Conservation (phyloP, 2,888 invertebrate genomes). For the Escarpia spicata region DNA sequence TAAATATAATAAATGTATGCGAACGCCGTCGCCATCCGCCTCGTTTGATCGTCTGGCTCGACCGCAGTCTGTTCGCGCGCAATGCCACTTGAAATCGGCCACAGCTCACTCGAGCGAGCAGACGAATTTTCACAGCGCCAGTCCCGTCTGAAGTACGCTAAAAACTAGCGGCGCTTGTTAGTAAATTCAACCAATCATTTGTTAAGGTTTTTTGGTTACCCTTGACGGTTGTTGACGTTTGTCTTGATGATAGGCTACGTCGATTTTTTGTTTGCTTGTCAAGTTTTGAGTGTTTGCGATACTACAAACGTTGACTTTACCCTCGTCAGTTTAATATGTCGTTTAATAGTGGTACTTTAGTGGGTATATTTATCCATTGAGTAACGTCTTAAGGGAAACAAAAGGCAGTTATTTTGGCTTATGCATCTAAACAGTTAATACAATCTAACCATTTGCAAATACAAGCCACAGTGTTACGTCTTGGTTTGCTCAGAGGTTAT, state of each 20-base stretch:
- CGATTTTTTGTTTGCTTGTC: neutral
- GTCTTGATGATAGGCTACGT: neutral
- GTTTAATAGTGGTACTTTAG: neutral
- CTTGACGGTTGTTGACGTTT: neutral
- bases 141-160: neutral
- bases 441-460: too few relatives aligned
- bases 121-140: neutral
- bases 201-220: neutral
- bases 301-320: neutral
- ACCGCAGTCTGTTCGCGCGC: neutral
- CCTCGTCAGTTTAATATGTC: neutral
- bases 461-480: too few relatives aligned
- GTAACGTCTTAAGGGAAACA: too few relatives aligned
- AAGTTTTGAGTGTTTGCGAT: neutral
- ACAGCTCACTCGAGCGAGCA: neutral
- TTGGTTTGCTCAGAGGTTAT: too few relatives aligned
- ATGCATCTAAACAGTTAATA: too few relatives aligned
- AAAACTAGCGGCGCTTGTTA: neutral
- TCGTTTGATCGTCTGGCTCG: neutral
- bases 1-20: conserved; percentile 16
- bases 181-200: neutral
- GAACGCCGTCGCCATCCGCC: neutral
- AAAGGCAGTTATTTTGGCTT: too few relatives aligned
- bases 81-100: neutral
- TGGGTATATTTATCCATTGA: too few relatives aligned